Conservation (phyloP, 2,113 vertebrate species). For the Ailurus styani region DNA sequence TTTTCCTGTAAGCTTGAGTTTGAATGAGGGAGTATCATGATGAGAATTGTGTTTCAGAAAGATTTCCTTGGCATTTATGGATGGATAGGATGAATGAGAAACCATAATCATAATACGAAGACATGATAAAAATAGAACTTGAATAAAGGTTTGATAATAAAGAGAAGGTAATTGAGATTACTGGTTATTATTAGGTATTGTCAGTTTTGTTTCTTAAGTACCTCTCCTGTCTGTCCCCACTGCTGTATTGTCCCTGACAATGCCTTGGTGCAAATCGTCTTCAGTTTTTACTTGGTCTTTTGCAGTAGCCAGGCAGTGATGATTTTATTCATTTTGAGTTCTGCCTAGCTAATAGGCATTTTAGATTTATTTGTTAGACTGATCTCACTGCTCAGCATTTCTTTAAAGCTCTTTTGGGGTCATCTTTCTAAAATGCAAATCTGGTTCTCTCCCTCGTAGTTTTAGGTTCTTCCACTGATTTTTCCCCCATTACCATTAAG, state of each 20-base stretch:
- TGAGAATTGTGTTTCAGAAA: conserved; percentile 38
- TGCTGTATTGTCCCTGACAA: not conserved
- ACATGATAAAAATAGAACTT: conserved; percentile 14
- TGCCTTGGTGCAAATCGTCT: not conserved
- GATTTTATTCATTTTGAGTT: conserved; percentile 23
- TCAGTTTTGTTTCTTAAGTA: conserved; percentile 22
- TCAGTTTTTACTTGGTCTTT: not conserved
- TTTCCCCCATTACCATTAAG: not conserved
- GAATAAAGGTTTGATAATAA: conserved; percentile 14
- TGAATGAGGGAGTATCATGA: not conserved
- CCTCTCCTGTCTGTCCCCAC: not conserved
- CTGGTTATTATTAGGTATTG: not conserved
- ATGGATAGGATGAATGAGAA: not conserved
- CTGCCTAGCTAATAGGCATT: not conserved
- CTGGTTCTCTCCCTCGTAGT: not conserved
- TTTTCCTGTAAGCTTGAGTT: conserved; percentile 18
- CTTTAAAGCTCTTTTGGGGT: not conserved
- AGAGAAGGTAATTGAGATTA: not conserved
- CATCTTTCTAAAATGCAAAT: conserved; percentile 36
- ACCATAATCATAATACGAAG: not conserved
- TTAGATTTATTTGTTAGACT: conserved; percentile 40
- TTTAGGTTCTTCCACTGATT: not conserved
- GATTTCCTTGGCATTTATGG: conserved; percentile 21
- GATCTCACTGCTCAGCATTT: not conserved
- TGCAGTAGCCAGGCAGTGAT: not conserved